Evolutionary conservation across 2,797 vertebrate species (phyloP).

Genomic region (Bryconaethiops microstoma): DNA sequence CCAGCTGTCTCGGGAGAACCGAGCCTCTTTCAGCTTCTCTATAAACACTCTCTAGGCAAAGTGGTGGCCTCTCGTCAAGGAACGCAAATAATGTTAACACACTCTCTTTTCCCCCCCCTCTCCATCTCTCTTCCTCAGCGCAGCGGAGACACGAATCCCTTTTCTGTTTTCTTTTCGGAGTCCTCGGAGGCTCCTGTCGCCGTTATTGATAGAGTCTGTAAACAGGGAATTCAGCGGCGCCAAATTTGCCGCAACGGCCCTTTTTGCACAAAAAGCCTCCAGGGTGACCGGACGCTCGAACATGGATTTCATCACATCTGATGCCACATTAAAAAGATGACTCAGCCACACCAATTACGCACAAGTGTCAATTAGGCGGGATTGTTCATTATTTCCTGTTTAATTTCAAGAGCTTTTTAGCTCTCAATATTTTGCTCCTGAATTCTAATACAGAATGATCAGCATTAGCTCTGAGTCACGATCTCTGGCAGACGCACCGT

Average conservation of each 20-base stretch:
- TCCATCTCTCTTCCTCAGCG: slow-evolving; percentile 12
- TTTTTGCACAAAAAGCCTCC: not conserved
- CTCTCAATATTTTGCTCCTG: slow-evolving; percentile 34
- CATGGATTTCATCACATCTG: not conserved
- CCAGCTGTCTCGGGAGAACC: slow-evolving; percentile 49
- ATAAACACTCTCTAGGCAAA: slow-evolving; percentile 48
- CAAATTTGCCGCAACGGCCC: not conserved
- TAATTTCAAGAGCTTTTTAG: not conserved
- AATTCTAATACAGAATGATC: slow-evolving; percentile 33
- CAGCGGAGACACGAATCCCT: not conserved
- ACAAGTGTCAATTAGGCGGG: slow-evolving; percentile 33
- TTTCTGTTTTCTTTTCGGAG: not conserved
- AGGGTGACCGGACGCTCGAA: not conserved
- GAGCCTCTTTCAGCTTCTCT: slow-evolving; percentile 27
- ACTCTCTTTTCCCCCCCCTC: not conserved
- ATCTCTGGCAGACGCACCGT: slow-evolving; percentile 18
- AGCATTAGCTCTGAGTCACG: slow-evolving; percentile 34
- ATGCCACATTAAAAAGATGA: not conserved
- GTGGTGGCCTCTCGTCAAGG: slow-evolving; percentile 12
- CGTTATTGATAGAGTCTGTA: not conserved
- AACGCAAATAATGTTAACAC: slow-evolving; percentile 48
- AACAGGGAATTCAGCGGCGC: not conserved
- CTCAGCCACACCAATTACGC: slow-evolving; percentile 34
- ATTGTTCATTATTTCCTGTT: slow-evolving; percentile 30
- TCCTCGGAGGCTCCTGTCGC: not conserved